Conservation (phyloP, 2,113 vertebrate genomes). For the Corvus cornix region DNA sequence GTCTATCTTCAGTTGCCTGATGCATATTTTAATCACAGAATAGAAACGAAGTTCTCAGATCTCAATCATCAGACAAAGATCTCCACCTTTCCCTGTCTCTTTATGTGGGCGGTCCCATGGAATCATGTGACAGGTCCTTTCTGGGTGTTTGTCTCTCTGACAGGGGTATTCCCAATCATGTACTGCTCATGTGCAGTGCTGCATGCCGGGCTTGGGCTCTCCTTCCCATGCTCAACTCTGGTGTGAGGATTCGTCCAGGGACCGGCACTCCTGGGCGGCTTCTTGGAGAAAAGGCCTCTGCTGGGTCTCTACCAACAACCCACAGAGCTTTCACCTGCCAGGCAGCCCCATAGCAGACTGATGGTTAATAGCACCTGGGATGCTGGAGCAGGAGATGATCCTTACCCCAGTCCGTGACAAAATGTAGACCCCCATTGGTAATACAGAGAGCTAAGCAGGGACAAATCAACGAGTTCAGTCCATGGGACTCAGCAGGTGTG, state of each 20-base stretch:
- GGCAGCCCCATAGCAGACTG: not conserved
- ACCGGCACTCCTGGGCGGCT: not conserved
- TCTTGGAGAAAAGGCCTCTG: not conserved
- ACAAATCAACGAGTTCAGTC: not conserved
- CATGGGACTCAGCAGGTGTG: not conserved
- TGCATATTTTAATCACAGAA: not conserved
- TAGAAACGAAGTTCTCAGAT: not conserved
- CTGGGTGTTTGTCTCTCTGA: not conserved
- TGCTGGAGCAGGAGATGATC: not conserved
- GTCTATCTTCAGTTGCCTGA: not conserved
- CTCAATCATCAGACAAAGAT: not conserved
- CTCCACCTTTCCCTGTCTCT: not conserved
- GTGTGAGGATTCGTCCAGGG: not conserved
- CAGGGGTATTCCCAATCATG: accelerated
- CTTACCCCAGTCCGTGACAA: not conserved
- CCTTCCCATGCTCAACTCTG: not conserved
- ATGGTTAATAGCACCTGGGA: no score
- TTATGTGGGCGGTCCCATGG: not conserved
- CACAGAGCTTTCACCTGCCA: not conserved
- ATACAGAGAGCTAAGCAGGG: no score
- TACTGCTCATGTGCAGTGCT: no score
- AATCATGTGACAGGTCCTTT: accelerated
- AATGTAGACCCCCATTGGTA: accelerated
- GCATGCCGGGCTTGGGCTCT: not conserved
- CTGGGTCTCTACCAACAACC: no score